Conservation (phyloP, 2,113 vertebrate genomes). For the Synchiropus splendidus region DNA sequence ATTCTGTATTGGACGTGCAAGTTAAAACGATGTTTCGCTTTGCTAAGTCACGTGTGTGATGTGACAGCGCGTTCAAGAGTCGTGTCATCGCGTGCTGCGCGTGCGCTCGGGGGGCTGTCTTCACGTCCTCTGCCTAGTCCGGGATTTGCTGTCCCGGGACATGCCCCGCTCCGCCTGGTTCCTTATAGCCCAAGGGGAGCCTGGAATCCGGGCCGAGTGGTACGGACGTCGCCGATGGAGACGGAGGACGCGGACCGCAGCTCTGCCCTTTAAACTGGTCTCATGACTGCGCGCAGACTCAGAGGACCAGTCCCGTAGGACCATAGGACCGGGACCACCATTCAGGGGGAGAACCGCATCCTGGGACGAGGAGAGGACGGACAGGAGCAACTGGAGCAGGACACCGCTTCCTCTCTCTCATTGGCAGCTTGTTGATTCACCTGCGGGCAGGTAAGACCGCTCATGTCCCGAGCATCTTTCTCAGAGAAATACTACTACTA, state of each 20-base stretch:
- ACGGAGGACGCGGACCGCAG: conserved; percentile 59
- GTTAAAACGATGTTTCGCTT: too few relatives aligned
- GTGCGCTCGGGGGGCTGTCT: conserved; percentile 14
- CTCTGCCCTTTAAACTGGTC: conserved; percentile 72
- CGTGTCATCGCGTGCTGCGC: background rate
- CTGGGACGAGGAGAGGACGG: background rate
- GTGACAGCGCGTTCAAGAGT: conserved; percentile 1
- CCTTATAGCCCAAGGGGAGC: conserved; percentile 67
- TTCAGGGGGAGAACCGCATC: conserved; percentile 8
- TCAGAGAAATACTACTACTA: too few relatives aligned
- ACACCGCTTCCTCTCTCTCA: conserved; percentile 2
- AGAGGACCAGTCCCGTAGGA: conserved; percentile 42
- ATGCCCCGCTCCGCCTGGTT: conserved; percentile 78
- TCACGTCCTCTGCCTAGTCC: conserved; percentile 28
- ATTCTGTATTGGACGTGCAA: too few relatives aligned
- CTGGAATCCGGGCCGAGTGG: conserved; percentile 82
- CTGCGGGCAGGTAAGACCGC: too few relatives aligned
- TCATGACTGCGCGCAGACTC: conserved; percentile 71
- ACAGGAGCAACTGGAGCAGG: conserved; percentile 2
- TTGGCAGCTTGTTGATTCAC: too few relatives aligned
- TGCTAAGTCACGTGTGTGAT: conserved; percentile 1
- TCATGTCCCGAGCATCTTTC: too few relatives aligned
- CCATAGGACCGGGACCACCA: conserved; percentile 23
- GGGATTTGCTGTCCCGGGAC: conserved; percentile 75
- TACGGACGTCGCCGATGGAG: conserved; percentile 87